phyloP scores from a whole-genome alignment of 2,113 vertebrate genomes.

The Thryonomys swinderianus region DNA sequence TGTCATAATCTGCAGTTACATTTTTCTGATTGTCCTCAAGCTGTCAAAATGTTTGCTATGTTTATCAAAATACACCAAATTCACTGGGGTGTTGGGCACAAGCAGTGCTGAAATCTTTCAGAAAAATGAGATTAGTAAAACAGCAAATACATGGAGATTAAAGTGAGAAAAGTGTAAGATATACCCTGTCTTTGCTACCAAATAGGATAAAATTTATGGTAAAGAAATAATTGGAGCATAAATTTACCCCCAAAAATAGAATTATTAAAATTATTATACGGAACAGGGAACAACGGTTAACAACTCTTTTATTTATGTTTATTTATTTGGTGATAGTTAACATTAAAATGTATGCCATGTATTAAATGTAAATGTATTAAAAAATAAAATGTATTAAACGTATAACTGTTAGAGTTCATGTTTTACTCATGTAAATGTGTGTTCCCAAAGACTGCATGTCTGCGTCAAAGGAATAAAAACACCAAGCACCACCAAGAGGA shows the following conservation, averaged over 20 bases:
- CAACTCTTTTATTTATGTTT: neutral
- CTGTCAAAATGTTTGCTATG: conserved; percentile 70
- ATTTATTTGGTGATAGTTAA: neutral
- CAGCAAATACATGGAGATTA: conserved; percentile 20
- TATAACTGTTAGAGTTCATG: conserved; percentile 7
- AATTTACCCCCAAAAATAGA: neutral
- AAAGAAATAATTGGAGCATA: neutral
- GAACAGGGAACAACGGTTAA: neutral
- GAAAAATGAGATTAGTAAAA: conserved; percentile 32
- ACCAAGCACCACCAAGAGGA: neutral
- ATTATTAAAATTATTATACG: neutral
- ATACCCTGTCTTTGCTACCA: neutral
- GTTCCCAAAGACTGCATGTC: conserved; percentile 39
- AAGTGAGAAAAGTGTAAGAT: conserved; percentile 14
- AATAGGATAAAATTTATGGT: conserved; percentile 1
- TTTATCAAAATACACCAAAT: conserved; percentile 63
- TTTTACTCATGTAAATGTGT: conserved; percentile 32
- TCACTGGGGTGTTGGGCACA: conserved; percentile 22
- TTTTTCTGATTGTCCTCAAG: conserved; percentile 65
- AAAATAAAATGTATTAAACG: too few relatives aligned
- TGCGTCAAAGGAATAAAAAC: conserved; percentile 53
- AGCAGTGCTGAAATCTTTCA: conserved; percentile 37
- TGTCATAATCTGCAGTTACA: conserved; percentile 49
- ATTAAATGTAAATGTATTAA: too few relatives aligned
- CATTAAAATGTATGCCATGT: conserved; percentile 35